Base-by-base conservation (phyloP, 2,888 invertebrate genomes). In the Dinocampus coccinellae region DNA sequence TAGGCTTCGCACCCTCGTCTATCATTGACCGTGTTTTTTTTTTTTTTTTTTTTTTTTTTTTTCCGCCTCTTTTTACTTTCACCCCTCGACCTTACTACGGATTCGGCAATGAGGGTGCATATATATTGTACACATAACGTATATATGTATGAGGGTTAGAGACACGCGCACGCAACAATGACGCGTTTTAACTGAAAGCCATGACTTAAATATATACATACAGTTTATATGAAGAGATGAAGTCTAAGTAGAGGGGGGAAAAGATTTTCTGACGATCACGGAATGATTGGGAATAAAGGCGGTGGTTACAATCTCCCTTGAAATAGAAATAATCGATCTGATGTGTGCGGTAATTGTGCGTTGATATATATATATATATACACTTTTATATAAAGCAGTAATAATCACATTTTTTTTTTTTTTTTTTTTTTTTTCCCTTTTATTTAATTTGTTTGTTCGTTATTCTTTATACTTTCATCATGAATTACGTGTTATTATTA, bases 71-170 rank as follows among this genome's bases (percentile, higher is more conserved):
- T 47, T 16, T 6, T 57, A 39, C 55, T 33, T 52, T 34, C 65
- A 26, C 61, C 33, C 67, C 36, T 53, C 57, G 26, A 52, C 36
- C 34, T 61, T 69, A 36, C 53, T 69, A 69, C 36, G 62, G 69
- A 52, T 69, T 69, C 69, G 24, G 34, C 60, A 61, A 69, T 52
- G 69, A 69, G 69, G 69, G 69, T 69, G 69, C 69, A 69, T 62
- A 62, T 36, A 52, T 33, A 61, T 20, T 33, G 52, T n/a, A 47
- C 47, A 47, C 16, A n/a, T n/a, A 47, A n/a, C 6, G 16, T 47
- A n/a, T 47, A 47, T 47, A n/a, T 36, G 10, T 47, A 39, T 9
- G 47, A 20, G 55, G 62, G 34, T 52, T 57, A 24, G 39, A 57
- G 57, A 39, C 66, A 58, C 57, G 66, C 36, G 16, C 66, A 58